These are phyloP conservation scores for Temnothorax rugatulus DNA, from an alignment of 2,888 invertebrate genomes.

Conservation along the genomic window DNA sequence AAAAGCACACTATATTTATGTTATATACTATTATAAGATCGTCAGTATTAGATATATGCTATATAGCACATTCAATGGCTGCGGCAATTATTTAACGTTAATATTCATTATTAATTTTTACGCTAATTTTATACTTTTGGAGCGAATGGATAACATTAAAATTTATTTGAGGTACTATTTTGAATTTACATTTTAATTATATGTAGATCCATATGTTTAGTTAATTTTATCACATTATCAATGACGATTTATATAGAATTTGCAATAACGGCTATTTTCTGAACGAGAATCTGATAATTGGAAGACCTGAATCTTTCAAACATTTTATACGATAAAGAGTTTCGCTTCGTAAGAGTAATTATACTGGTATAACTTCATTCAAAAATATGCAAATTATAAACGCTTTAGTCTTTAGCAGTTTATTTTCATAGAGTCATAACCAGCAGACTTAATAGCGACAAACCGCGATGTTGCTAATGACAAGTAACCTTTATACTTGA, in stretches of 20 bases:
- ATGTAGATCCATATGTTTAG: background rate
- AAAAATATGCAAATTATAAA: slow-evolving; percentile 23
- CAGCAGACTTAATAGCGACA: slow-evolving; percentile 14
- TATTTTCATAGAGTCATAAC: slow-evolving; percentile 29
- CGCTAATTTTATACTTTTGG: background rate
- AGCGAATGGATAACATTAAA: background rate
- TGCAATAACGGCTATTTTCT: background rate
- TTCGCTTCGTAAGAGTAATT: slow-evolving; percentile 22
- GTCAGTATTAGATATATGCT: background rate
- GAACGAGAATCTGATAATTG: background rate
- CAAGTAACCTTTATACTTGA: slow-evolving; percentile 15
- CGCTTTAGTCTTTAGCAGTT: slow-evolving; percentile 18
- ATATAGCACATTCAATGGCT: background rate
- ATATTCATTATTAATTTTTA: background rate
- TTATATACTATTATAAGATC: background rate
- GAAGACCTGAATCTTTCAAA: background rate
- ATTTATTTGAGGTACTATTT: background rate
- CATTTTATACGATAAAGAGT: background rate
- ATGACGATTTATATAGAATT: background rate
- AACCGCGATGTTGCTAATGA: slow-evolving; percentile 22
- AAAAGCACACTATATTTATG: background rate
- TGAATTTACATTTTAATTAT: background rate
- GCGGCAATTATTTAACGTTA: background rate
- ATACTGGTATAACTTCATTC: background rate
- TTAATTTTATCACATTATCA: background rate